These are phyloP conservation scores for Xiphophorus birchmanni DNA, from an alignment of 2,797 vertebrate species.

Conservation along the genomic window DNA sequence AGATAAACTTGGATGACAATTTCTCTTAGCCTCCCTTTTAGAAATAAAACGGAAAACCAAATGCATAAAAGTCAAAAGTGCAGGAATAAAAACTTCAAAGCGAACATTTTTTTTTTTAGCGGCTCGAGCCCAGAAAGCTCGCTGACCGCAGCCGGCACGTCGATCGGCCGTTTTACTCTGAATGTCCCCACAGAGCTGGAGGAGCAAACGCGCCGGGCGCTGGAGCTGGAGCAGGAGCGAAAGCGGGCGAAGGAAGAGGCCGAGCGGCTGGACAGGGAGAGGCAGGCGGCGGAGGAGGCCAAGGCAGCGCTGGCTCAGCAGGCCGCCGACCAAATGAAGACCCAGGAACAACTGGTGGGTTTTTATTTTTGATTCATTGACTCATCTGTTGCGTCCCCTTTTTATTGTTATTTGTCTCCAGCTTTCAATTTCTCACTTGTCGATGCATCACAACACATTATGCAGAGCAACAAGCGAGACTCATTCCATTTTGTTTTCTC, in stretches of 20 bases:
- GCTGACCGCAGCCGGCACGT: neutral
- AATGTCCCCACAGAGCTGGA: conserved; percentile 85
- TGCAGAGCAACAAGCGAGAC: neutral
- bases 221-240: conserved; percentile 93
- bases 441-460: neutral
- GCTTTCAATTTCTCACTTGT: neutral
- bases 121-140: neutral
- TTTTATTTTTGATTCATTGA: neutral
- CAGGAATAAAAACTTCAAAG: neutral
- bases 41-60: neutral
- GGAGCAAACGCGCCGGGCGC: conserved; percentile 91
- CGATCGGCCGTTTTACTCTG: too few species aligned
- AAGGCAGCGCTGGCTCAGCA: conserved; percentile 91
- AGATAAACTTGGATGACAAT: neutral
- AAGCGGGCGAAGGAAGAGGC: conserved; percentile 93
- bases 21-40: neutral
- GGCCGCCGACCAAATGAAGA: conserved; percentile 97
- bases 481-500: too few species aligned
- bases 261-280: conserved; percentile 89
- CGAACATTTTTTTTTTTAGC: too few species aligned
- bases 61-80: neutral
- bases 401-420: neutral
- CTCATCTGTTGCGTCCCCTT: neutral
- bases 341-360: conserved; percentile 93
- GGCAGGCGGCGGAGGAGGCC: conserved; percentile 90